Evolutionary conservation across 2,113 vertebrate genomes (phyloP).

Genomic region (Ibidorhyncha struthersii): DNA sequence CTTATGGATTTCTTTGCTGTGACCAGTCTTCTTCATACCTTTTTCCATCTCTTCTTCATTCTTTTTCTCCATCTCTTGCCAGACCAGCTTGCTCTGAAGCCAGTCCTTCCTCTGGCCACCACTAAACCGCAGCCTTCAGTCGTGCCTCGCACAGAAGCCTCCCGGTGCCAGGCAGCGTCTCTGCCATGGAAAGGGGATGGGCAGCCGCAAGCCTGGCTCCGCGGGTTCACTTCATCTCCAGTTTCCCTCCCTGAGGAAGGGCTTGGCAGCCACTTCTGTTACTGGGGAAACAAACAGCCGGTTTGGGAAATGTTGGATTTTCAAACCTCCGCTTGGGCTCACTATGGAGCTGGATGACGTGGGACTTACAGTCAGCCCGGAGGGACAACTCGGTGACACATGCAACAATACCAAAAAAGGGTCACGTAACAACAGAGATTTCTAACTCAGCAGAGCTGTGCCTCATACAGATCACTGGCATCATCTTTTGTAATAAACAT

Average conservation of each 20-base stretch:
- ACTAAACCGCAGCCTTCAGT: too few species aligned
- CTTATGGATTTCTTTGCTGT: background rate
- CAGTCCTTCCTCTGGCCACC: background rate
- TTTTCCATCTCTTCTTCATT: background rate
- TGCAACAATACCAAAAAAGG: background rate
- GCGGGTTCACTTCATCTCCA: background rate
- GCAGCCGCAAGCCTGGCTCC: background rate
- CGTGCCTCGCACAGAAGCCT: background rate
- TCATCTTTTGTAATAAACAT: background rate
- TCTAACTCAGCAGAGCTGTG: background rate
- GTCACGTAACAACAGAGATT: fast-evolving
- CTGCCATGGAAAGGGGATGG: background rate
- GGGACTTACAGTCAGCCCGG: background rate
- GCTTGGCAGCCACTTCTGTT: background rate
- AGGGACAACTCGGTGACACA: background rate
- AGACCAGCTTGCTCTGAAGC: background rate
- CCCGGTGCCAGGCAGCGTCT: background rate
- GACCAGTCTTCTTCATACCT: background rate
- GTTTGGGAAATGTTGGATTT: background rate
- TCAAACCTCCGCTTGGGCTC: fast-evolving
- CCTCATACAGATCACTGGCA: background rate
- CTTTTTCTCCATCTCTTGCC: background rate
- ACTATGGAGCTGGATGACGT: fast-evolving
- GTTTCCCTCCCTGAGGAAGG: background rate
- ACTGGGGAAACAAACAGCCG: background rate